Evolutionary conservation across 2,113 vertebrate species (phyloP).

Genomic region (Verasper variegatus): DNA sequence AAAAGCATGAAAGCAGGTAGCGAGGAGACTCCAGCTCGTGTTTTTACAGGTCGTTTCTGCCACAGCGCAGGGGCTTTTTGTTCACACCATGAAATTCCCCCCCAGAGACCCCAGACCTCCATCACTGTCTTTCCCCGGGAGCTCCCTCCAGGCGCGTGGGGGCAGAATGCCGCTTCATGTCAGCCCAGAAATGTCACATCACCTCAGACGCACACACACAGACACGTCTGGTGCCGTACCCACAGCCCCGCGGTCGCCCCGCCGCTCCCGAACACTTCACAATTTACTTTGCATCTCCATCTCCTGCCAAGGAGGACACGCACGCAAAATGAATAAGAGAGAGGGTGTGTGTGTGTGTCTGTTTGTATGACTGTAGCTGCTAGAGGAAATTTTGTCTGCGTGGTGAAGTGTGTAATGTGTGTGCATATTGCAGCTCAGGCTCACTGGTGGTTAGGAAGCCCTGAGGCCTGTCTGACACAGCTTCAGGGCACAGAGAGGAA

Average conservation of each 20-base stretch:
- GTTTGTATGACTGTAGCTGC: conserved; percentile 23
- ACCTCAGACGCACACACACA: conserved; percentile 53
- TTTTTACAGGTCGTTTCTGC: conserved; percentile 53
- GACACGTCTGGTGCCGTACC: conserved; percentile 34
- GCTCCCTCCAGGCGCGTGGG: conserved; percentile 76
- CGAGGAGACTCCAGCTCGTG: conserved; percentile 34
- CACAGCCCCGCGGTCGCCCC: conserved; percentile 29
- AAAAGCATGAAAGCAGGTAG: conserved; percentile 20
- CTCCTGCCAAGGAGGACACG: conserved; percentile 34
- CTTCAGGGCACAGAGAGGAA: conserved; percentile 74
- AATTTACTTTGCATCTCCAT: conserved; percentile 59
- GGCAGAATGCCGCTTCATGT: conserved; percentile 76
- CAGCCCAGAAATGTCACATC: conserved; percentile 80
- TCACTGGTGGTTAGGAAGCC: conserved; percentile 63
- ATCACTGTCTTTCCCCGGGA: conserved; percentile 76
- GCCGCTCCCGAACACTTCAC: conserved; percentile 43
- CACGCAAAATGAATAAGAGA: conserved; percentile 32
- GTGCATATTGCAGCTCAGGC: conserved; percentile 57
- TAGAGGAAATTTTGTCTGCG: conserved; percentile 46
- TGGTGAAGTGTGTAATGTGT: conserved; percentile 63
- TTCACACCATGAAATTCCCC: conserved; percentile 58
- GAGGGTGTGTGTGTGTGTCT: conserved; percentile 24
- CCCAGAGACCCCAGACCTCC: conserved; percentile 70
- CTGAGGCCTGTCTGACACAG: conserved; percentile 73
- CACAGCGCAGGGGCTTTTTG: conserved; percentile 49